phyloP scores from a whole-genome alignment of 2,113 vertebrate genomes.

The Benitochromis conjunctus region DNA sequence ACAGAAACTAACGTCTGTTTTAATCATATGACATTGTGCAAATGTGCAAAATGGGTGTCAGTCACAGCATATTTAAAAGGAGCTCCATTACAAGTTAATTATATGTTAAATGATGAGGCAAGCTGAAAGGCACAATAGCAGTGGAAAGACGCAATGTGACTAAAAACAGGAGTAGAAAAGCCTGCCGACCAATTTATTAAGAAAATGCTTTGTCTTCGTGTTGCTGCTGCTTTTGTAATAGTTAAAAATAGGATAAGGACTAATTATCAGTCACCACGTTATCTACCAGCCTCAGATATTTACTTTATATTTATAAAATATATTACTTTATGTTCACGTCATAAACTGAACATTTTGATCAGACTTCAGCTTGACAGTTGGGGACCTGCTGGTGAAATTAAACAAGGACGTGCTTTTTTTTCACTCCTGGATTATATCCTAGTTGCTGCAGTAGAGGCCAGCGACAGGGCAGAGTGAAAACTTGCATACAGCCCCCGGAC shows the following conservation, averaged over 20 bases:
- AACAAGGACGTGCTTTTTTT: background rate
- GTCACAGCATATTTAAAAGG: background rate
- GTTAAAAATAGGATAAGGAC: background rate
- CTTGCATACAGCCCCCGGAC: background rate
- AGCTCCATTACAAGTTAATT: background rate
- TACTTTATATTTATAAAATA: background rate
- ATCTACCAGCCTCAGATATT: background rate
- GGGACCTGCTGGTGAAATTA: background rate
- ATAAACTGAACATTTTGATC: background rate
- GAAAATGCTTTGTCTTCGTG: background rate
- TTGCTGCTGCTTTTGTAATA: background rate
- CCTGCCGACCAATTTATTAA: background rate
- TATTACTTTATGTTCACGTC: background rate
- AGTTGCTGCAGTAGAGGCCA: background rate
- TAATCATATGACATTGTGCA: background rate
- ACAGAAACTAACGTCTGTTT: background rate
- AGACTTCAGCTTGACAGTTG: background rate
- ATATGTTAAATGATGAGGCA: background rate
- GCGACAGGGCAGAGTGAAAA: background rate
- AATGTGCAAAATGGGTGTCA: slow-evolving; percentile 10
- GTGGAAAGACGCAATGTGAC: background rate
- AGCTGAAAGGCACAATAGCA: background rate
- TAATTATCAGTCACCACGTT: background rate
- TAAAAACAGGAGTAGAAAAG: background rate
- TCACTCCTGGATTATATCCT: background rate